Conservation (phyloP, 2,888 invertebrate genomes). For the Caenorhabditis doughertyi region DNA sequence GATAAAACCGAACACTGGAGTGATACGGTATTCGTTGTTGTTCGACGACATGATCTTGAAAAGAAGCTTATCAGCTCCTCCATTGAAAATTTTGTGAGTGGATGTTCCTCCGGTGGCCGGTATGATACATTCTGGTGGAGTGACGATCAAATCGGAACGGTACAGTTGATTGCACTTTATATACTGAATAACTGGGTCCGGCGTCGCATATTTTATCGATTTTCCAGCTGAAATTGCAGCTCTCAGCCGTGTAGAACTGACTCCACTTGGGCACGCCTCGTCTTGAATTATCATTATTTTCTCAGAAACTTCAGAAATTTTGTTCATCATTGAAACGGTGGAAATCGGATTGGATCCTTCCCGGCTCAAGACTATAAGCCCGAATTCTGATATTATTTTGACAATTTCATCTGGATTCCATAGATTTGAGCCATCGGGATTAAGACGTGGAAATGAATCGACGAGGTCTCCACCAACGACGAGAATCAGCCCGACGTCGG, state of each 20-base stretch:
- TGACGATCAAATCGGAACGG: neutral
- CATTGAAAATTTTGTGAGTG: neutral
- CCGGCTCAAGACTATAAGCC: constrained; percentile 74
- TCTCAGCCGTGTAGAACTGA: constrained; percentile 89
- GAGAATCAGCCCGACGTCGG: constrained; percentile 68
- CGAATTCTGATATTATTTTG: constrained; percentile 72
- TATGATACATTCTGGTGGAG: neutral
- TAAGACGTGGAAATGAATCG: constrained; percentile 75
- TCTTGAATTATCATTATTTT: constrained; percentile 48
- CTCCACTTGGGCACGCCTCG: constrained; percentile 87
- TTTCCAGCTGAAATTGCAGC: constrained; percentile 67
- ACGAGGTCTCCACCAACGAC: constrained; percentile 80
- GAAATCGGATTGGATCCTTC: constrained; percentile 61
- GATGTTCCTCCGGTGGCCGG: constrained; percentile 2
- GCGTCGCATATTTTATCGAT: constrained; percentile 83
- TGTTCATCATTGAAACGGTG: neutral
- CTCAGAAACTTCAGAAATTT: neutral
- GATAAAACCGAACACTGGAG: constrained; percentile 72
- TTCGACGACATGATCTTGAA: constrained; percentile 68
- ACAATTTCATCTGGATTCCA: constrained; percentile 74
- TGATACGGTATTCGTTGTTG: constrained; percentile 71
- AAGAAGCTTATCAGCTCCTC: neutral
- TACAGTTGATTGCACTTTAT: constrained; percentile 83
- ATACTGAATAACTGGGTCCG: constrained; percentile 84
- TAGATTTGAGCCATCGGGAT: constrained; percentile 71